Evolutionary conservation across 2,888 invertebrate genomes (phyloP), one percentile per base, ranked within the genome.

Genomic region (Schrankia costaestrigalis): DNA sequence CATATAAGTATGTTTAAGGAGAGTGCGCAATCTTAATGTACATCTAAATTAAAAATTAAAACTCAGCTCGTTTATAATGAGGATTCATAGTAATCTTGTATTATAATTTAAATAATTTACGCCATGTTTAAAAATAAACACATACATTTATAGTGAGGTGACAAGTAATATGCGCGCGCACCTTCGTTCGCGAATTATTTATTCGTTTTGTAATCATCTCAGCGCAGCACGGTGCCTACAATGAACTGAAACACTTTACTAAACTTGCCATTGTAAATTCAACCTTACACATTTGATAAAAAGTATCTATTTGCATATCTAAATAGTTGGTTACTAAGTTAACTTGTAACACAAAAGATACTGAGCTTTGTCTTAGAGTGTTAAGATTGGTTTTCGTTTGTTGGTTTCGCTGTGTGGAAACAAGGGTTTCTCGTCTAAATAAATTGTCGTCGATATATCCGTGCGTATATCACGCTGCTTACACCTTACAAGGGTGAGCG

Each of bases 371-470:
- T 39, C 2, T 3, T 7, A 0, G 1, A 4, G 0, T 0, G 0
- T 18, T 46, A 56, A 25, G 41, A 51, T 56, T 43, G 26, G 15
- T 45, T 41, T 58, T 59, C 11, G 27, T n/a, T 31, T 51, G 42
- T n/a, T 1, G 9, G 8, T n/a, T 11, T 12, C 25, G 14, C 19
- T 35, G 35, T 32, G 50, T 53, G 56, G 63, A 61, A 66, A 62
- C 41, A 51, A 61, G 61, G 60, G 51, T 59, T 40, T 63, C 51
- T 55, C 56, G 63, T 70, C 60, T 56, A 70, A 74, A 82, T 82
- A 80, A 81, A 81, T 79, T 79, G 81, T 82, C 80, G 65, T 71
- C 72, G 71, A 76, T 78, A 72, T 69, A 77, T 75, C 72, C 66
- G 68, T 64, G 66, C 69, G 77, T 80, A 80, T 79, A 76, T 81